Percentiles rank a stretch among this genome's conserved stretches.
These are phyloP conservation scores for Microtus montanus DNA, from an alignment of 2,113 vertebrate genomes.

Conservation along the genomic window DNA sequence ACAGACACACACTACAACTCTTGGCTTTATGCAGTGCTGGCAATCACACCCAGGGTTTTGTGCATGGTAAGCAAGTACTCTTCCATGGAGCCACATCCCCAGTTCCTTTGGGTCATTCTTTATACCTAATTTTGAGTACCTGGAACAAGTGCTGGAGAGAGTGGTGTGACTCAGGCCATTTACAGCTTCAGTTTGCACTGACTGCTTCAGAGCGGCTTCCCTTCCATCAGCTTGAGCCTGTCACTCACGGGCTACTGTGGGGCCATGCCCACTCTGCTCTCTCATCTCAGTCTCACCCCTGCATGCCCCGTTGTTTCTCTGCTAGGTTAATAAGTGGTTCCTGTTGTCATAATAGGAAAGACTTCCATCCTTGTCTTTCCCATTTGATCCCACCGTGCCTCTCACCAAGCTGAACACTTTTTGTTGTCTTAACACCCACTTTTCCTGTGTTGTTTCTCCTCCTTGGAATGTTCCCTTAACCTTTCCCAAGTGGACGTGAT, in stretches of 20 bases:
- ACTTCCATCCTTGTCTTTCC: background rate
- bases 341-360: background rate
- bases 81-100: background rate
- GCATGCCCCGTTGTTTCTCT: background rate
- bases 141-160: background rate
- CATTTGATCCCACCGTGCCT: background rate
- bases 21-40: background rate
- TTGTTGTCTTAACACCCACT: background rate
- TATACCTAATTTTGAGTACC: background rate
- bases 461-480: background rate
- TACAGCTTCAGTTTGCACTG: background rate
- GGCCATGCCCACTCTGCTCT: no score
- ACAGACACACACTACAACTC: background rate
- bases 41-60: background rate
- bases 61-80: background rate
- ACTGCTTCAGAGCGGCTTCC: background rate
- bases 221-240: no score
- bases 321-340: background rate
- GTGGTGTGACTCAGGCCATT: background rate
- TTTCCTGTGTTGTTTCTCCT: background rate
- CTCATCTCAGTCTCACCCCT: background rate
- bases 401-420: background rate
- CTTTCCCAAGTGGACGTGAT: background rate
- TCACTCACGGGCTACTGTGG: background rate
- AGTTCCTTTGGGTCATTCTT: constrained; percentile 13